phyloP scores from a whole-genome alignment of 2,113 vertebrate genomes.

The Phaethornis superciliosus region DNA sequence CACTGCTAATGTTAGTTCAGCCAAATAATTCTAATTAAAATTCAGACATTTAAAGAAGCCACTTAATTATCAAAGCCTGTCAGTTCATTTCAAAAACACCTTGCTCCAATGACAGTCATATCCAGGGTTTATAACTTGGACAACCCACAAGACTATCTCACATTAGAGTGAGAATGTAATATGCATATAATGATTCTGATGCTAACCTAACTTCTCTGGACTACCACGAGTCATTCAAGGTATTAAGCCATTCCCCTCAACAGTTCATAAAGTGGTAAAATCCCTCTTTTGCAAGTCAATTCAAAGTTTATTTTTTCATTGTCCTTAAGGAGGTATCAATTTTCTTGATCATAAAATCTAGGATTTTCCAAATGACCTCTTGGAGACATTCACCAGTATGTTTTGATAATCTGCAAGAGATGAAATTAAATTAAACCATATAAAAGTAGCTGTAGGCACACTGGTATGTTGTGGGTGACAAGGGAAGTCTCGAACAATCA shows the following conservation, averaged over 20 bases:
- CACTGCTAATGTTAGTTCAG: conserved; percentile 36
- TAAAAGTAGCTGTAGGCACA: not conserved
- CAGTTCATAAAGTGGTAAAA: not conserved
- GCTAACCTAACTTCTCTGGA: not conserved
- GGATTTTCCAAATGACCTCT: not conserved
- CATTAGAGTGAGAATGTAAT: not conserved
- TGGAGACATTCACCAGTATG: not conserved
- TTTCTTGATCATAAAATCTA: not conserved
- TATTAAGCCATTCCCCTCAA: not conserved
- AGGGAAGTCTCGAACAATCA: too few relatives aligned
- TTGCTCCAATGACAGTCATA: not conserved
- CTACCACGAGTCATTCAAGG: not conserved
- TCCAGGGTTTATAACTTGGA: not conserved
- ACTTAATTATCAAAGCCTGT: conserved; percentile 3
- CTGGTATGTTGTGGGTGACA: too few relatives aligned
- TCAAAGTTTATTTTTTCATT: not conserved
- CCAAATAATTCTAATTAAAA: conserved; percentile 34
- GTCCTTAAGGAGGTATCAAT: not conserved
- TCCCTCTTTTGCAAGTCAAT: not conserved
- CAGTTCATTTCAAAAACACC: conserved; percentile 11
- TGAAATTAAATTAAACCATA: not conserved
- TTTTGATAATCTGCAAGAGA: not conserved
- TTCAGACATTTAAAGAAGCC: conserved; percentile 32
- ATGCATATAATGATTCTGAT: not conserved
- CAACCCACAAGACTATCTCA: not conserved